Evolutionary conservation across 1,140 invertebrate species (phyloP), one percentile per base, ranked within the genome.

Genomic region (Orius insidiosus): DNA sequence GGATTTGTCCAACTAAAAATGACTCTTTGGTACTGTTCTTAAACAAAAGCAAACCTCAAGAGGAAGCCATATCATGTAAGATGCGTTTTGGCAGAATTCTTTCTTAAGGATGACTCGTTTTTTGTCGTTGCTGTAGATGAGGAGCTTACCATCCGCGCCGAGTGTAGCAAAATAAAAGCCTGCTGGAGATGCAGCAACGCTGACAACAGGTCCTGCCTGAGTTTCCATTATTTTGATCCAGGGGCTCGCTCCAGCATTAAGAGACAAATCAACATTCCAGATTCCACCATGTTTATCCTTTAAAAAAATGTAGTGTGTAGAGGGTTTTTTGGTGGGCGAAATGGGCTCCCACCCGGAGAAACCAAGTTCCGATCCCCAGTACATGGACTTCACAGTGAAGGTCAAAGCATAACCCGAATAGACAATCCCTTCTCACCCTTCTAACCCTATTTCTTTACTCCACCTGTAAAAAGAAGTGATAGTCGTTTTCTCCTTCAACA

Each of bases 261-360:
- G 76, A 24, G 75, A 75, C 2, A 87, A 60, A 54, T 87, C 81
- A 15, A 84, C 69, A 34, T 71, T 65, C 84, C 84, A 90, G 16
- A 89, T 70, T 3, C 79, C 83, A 36, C 85, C 85, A 52, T 79
- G 79, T 14, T 75, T 78, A 67, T 88, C 85, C 78, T 83, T 40
- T 34, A 53, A 53, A 24, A 4, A 7, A 24, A 24, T 7, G 24
- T n/a, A n/a, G n/a, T n/a, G 3, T 18, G 10, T 40, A 36, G 52
- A 53, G 3, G 24, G 10, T 7, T 33, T 33, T 33, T 33, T n/a
- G n/a, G n/a, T n/a, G n/a, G n/a, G n/a, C n/a, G n/a, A n/a, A n/a
- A n/a, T n/a, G n/a, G n/a, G n/a, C n/a, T n/a, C n/a, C n/a, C n/a
- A n/a, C n/a, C n/a, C n/a, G n/a, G n/a, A n/a, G n/a, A n/a, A n/a